Evolutionary conservation across 53 echinoderm and acorn worm genomes (phyloP).

Genomic region (Temnopleurus reevesii): DNA sequence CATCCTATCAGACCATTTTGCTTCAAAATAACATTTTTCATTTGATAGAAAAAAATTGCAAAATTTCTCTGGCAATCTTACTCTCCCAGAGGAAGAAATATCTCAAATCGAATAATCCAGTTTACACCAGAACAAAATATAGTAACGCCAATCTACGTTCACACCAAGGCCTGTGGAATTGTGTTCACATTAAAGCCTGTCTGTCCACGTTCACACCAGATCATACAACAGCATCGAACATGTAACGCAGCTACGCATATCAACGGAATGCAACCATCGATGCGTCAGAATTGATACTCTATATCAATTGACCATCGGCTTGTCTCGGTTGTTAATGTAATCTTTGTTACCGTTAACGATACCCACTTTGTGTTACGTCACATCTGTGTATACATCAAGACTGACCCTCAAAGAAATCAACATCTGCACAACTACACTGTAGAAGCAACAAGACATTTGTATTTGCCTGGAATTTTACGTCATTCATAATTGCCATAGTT

Average conservation of each 20-base stretch:
- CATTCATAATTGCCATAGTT: background rate
- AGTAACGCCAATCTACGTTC: background rate
- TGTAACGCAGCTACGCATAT: background rate
- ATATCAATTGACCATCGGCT: slow-evolving; percentile 16
- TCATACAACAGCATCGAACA: background rate
- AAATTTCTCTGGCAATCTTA: background rate
- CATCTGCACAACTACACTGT: background rate
- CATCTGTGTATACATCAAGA: background rate
- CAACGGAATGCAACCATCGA: background rate
- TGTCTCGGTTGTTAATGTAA: background rate
- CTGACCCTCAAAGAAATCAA: background rate
- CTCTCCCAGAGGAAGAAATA: background rate
- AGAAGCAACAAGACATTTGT: background rate
- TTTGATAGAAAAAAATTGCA: background rate
- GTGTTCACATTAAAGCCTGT: background rate
- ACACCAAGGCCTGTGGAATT: background rate
- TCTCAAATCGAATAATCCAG: background rate
- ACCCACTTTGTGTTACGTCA: background rate
- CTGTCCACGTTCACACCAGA: background rate
- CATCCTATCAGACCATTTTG: background rate
- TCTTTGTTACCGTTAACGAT: background rate
- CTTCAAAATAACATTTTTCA: background rate
- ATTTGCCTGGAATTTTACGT: background rate
- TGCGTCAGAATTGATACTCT: slow-evolving; percentile 15
- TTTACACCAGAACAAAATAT: background rate